These are phyloP conservation scores for Drosophila yooni DNA, from an alignment of 2,888 invertebrate species.

Conservation along the genomic window DNA sequence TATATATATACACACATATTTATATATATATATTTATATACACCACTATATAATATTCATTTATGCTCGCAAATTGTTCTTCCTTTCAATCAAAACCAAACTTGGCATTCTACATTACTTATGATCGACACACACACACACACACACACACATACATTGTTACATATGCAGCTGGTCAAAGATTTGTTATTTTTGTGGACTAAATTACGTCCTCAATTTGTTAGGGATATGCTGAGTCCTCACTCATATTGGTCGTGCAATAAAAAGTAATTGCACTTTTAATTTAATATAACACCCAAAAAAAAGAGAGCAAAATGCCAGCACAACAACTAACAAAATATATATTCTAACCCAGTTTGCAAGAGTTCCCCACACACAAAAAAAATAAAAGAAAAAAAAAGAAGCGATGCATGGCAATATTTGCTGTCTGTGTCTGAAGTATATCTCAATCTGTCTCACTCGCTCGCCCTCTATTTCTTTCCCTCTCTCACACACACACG, in stretches of 20 bases:
- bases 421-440: slow-evolving; percentile 43
- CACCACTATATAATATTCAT: slow-evolving; percentile 3
- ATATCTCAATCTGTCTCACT: background rate
- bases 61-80: slow-evolving; percentile 13
- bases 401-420: slow-evolving; percentile 59
- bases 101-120: background rate
- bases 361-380: background rate
- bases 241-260: slow-evolving; percentile 56
- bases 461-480: background rate
- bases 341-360: slow-evolving; percentile 54
- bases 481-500: background rate
- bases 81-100: background rate
- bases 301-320: background rate
- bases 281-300: slow-evolving; percentile 71
- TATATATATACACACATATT: background rate
- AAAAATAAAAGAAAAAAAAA: slow-evolving; percentile 28
- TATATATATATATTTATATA: background rate
- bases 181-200: background rate
- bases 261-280: slow-evolving; percentile 79
- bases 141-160: background rate
- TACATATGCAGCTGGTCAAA: background rate
- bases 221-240: background rate
- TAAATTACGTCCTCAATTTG: background rate
- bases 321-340: slow-evolving; percentile 9
- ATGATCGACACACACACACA: background rate